Evolutionary conservation across 2,113 vertebrate genomes (phyloP).

Genomic region (Herpetotheres cachinnans): DNA sequence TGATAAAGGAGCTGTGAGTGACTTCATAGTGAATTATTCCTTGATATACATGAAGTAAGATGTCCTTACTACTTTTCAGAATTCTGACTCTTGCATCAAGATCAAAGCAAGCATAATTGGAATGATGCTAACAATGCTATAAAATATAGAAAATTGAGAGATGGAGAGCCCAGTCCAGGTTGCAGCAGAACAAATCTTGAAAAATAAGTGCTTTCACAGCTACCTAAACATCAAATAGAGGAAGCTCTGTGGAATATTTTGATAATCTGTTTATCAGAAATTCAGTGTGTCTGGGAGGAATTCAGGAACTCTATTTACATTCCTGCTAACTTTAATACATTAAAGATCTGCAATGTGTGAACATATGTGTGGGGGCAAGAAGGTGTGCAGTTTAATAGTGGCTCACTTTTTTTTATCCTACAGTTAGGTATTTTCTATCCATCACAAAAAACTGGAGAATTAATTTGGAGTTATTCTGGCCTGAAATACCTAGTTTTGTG

Average conservation of each 20-base stretch:
- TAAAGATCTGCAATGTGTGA: neutral
- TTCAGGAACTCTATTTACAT: neutral
- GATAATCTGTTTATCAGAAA: neutral
- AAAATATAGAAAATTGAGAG: neutral
- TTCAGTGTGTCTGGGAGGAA: neutral
- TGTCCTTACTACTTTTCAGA: neutral
- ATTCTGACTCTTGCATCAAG: neutral
- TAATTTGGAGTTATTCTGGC: neutral
- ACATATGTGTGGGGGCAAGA: neutral
- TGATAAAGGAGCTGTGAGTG: neutral
- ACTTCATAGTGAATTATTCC: constrained; percentile 9
- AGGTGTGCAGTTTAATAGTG: neutral
- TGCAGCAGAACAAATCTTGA: neutral
- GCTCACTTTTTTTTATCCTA: neutral
- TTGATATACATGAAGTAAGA: neutral
- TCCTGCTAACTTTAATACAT: neutral
- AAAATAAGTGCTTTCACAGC: neutral
- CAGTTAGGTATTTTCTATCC: neutral
- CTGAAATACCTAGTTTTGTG: neutral
- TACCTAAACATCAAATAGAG: constrained; percentile 5
- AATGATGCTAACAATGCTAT: constrained; percentile 14
- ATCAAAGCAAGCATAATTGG: constrained; percentile 45
- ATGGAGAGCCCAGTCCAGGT: neutral
- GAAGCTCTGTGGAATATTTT: neutral
- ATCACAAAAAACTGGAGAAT: neutral